Base-by-base conservation (phyloP, 2,888 invertebrate species). In the Orthosia gothica region DNA sequence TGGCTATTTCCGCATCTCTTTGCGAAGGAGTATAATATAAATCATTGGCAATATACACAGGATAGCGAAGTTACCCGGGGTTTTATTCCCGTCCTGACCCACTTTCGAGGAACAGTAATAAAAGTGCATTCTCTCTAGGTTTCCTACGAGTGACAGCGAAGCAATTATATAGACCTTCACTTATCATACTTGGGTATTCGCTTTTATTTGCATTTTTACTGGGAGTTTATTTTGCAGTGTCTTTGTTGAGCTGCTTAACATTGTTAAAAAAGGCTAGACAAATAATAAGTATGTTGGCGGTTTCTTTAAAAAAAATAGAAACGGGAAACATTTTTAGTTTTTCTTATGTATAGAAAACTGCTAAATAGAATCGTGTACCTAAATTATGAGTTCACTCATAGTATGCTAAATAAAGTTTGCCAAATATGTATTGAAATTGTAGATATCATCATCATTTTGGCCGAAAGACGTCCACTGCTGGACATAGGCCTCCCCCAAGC, bases 51-150 rank as follows among this genome's bases (percentile, higher is more conserved):
- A 84, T 89, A 85, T 80, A 86, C 83, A 79, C 75, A 84, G 88
- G 85, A 84, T 82, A 79, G 86, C 70, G 64, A 79, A 77, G 70
- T 75, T 81, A 70, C 64, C 67, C 78, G 76, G 59, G 83, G 82
- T 89, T 90, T 90, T 91, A 89, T 89, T 85, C 86, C 79, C 78
- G 81, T 72, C 78, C 81, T 91, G 91, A 90, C 91, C 88, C 72
- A 90, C 68, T 88, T 90, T 88, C 70, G 67, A 49, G 71, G 68
- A 72, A 70, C 68, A 75, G 81, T 79, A 86, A 88, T 90, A 89
- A 89, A 89, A 89, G 84, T 89, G 89, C 89, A 90, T 88, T 90
- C 78, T 88, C 72, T 75, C 72, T 79, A 71, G 82, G 86, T 86
- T 84, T 76, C 80, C 70, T 83, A 69, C 82, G 61, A 84, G 82